Evolutionary conservation across 2,888 invertebrate genomes (phyloP).

Genomic region (Pantelozetes paolii): DNA sequence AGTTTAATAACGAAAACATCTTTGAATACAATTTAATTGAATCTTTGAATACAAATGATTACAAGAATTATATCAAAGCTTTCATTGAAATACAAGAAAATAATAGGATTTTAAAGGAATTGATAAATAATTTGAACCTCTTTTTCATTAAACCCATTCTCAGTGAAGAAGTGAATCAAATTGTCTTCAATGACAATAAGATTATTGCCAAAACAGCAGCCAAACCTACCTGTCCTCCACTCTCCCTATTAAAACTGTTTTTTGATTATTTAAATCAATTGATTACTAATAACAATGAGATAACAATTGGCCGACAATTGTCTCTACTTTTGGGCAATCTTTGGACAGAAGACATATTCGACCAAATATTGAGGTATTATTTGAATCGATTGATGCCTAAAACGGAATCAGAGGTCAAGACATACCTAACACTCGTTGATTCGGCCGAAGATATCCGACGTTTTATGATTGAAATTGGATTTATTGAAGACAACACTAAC

Average conservation of each 20-base stretch:
- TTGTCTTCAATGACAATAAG: neutral
- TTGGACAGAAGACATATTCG: conserved; percentile 30
- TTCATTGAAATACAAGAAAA: conserved; percentile 13
- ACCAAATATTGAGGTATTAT: conserved; percentile 33
- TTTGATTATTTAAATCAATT: conserved; percentile 28
- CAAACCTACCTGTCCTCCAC: neutral
- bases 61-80: conserved; percentile 23
- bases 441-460: conserved; percentile 19
- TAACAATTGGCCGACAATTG: neutral
- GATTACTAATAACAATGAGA: neutral
- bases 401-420: conserved; percentile 22
- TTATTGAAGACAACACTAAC: neutral
- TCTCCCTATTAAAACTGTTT: neutral
- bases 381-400: conserved; percentile 33
- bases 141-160: conserved; percentile 29
- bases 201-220: neutral
- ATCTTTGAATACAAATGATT: conserved; percentile 8
- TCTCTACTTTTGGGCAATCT: neutral
- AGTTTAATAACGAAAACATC: conserved; percentile 2
- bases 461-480: conserved; percentile 14
- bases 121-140: neutral
- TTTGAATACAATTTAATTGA: conserved; percentile 32
- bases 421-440: neutral
- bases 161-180: conserved; percentile 23
- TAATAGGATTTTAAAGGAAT: neutral